Evolutionary conservation across 2,113 vertebrate species (phyloP), one percentile per base, ranked within the genome.

Genomic region (Apus apus): DNA sequence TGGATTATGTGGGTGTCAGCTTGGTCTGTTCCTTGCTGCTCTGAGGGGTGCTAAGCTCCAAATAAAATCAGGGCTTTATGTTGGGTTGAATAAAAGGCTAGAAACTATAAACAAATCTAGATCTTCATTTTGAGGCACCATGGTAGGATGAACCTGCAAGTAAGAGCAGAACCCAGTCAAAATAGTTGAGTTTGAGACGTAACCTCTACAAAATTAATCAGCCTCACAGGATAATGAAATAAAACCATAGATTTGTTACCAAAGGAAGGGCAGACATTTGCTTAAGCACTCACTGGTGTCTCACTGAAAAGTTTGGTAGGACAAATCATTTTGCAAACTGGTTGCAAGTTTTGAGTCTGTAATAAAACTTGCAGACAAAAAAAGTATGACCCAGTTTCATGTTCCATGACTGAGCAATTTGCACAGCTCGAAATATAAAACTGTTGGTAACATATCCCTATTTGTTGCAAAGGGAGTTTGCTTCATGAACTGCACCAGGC

Each of bases 391-490:
- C 92, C 88, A 40, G 76, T 94, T 96, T 90, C 78, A 67, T 26
- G 5, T 68, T 90, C 93, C 88, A 40, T 1, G 45, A 46, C 61
- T 54, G 73, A 92, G 58, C 72, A 74, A 78, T 87, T 84, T 87
- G 90, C 96, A 84, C 34, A 46, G 90, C 65, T 95, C 95, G 92
- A 95, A 93, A 95, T 89, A 94, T 78, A 93, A 90, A 92, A 71
- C 57, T 89, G 85, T 90, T 68, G 88, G 27, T 92, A 85, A 81
- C 10, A 1, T n/a, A 86, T 26, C 65, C 0, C 5, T 36, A 20
- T 45, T 84, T 72, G 85, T 45, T 90, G 91, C 85, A 36, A 46
- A 93, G 71, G 85, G 43, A 83, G 14, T 0, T 2, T 38, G 8
- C 34, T 61, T 38, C 68, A 81, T 29, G 18, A 77, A 6, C 67